Base-by-base conservation (phyloP, 1,140 invertebrate species). In the Monomorium pharaonis region DNA sequence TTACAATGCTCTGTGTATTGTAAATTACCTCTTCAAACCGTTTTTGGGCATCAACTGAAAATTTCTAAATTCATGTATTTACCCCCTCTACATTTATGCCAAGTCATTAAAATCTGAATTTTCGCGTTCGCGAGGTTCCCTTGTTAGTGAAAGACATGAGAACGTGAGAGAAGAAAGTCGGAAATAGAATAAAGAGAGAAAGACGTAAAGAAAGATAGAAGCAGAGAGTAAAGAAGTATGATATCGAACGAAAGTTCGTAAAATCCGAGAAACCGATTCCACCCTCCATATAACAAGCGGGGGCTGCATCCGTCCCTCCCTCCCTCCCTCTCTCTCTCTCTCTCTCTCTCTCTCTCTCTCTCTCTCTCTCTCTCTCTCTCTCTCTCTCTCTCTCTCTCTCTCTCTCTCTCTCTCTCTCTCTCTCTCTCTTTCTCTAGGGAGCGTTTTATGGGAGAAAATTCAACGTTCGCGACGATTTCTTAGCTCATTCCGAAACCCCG, bases 241-340 rank as follows among this genome's bases (percentile, higher is more conserved):
- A 85, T 88, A 67, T 84, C 81, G 47, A 67, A 75, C 60, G 85
- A 80, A 78, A 84, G 54, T 72, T 84, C 88, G 90, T 91, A 91
- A 91, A 91, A 91, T 89, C 86, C 78, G 84, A 84, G 89, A 91
- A 91, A 91, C 89, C 89, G 87, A 89, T 91, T 90, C 87, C 75
- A 88, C 84, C 78, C 83, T 87, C 67, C 42, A 62, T 88, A 86
- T 67, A 90, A 80, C 49, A 63, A 37, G 33, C 51, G 70, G 75
- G n/a, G 77, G 62, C 78, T 81, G 58, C 72, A 84, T 44, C 44
- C 63, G 72, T 75, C 63, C 30, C n/a, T n/a, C n/a, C n/a, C n/a
- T n/a, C n/a, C n/a, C n/a, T n/a, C n/a, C n/a, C n/a, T 83, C 44
- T 37, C 37, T 37, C 37, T 5, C 37, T 37, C 37, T 33, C 33